Evolutionary conservation across 2,113 vertebrate species (phyloP).

Genomic region (Pagrus major): DNA sequence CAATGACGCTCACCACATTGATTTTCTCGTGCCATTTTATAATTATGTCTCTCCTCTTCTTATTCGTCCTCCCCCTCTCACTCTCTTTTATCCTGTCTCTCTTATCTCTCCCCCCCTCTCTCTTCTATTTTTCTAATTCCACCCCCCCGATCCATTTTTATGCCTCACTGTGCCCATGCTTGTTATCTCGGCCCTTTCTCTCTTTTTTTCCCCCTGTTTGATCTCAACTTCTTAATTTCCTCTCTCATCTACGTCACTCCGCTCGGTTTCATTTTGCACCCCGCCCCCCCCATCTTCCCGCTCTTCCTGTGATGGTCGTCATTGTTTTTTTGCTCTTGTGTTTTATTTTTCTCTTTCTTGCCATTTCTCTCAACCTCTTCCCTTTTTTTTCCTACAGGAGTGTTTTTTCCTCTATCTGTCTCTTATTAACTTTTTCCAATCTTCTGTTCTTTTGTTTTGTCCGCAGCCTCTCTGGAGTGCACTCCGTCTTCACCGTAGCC

Average conservation of each 20-base stretch:
- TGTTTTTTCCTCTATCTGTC: too few relatives aligned
- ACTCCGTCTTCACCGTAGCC: slow-evolving; percentile 83
- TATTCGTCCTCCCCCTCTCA: slow-evolving; percentile 27
- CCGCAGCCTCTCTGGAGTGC: slow-evolving; percentile 86
- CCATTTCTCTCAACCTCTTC: slow-evolving; percentile 6
- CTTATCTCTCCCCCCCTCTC: slow-evolving; percentile 67
- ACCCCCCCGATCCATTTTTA: slow-evolving; percentile 74
- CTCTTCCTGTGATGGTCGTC: slow-evolving; percentile 12
- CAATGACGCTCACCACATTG: slow-evolving; percentile 70
- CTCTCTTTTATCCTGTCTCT: slow-evolving; percentile 69
- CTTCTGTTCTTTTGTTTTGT: slow-evolving; percentile 20
- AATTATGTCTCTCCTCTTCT: slow-evolving; percentile 72
- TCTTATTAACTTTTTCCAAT: slow-evolving; percentile 17
- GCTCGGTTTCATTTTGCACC: slow-evolving; percentile 39
- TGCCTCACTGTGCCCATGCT: slow-evolving; percentile 70
- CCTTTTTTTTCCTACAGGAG: background rate
- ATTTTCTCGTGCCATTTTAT: slow-evolving; percentile 78
- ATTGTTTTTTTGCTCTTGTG: slow-evolving; percentile 10
- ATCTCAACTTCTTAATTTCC: slow-evolving; percentile 82
- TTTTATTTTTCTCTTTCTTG: slow-evolving; percentile 19
- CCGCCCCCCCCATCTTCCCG: background rate
- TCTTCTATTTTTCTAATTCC: slow-evolving; percentile 74
- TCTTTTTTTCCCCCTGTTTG: slow-evolving; percentile 63
- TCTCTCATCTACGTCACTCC: slow-evolving; percentile 68
- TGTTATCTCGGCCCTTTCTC: slow-evolving; percentile 76